Base-by-base conservation (phyloP, 2,888 invertebrate genomes). In the Tineola bisselliella region DNA sequence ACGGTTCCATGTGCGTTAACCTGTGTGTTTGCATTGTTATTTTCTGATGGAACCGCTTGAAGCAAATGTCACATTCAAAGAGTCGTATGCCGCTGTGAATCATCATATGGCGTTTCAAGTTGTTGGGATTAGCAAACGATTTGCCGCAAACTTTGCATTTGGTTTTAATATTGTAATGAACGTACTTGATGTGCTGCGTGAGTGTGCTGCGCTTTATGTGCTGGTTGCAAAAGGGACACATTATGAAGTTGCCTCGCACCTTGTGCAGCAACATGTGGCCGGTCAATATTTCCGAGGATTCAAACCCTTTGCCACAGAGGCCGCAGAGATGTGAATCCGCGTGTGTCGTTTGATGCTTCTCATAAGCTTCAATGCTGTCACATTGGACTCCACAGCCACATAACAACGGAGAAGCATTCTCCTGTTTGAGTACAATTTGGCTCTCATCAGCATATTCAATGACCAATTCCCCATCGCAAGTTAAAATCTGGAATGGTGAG, bases 1-100 rank as follows among this genome's bases (percentile, higher is more conserved):
- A 75, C 0, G 79, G 77, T 60, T 83, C 77, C 61, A 81, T 68
- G 60, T 88, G 87, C 0, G 84, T 84, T 31, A 87, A 62, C 61
- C 81, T 70, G 62, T 88, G 88, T 0, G 87, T 87, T 64, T 87
- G 87, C 87, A 88, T 84, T 0, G 87, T 84, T 12, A 84, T 84
- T 67, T 86, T 87, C 60, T 87, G 87, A 61, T 81, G 81, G 68
- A 88, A 88, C 33, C 80, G 69, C 63, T 86, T 87, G 11, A 70
- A 72, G 65, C 88, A 88, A 10, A 88, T 75, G 61, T 87, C 86
- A 68, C 88, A 88, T 65, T 81, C 79, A 64, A 81, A 88, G n/a
- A 84, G 82, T 63, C 78, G 75, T 1, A 82, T 67, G 0, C 84
- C 87, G 0, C 69, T 77, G 62, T 88, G 88, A 8, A 87, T 87